Evolutionary conservation across 2,797 vertebrate species (phyloP), one percentile per base, ranked within the genome.

Genomic region (Passerculus sandwichensis): DNA sequence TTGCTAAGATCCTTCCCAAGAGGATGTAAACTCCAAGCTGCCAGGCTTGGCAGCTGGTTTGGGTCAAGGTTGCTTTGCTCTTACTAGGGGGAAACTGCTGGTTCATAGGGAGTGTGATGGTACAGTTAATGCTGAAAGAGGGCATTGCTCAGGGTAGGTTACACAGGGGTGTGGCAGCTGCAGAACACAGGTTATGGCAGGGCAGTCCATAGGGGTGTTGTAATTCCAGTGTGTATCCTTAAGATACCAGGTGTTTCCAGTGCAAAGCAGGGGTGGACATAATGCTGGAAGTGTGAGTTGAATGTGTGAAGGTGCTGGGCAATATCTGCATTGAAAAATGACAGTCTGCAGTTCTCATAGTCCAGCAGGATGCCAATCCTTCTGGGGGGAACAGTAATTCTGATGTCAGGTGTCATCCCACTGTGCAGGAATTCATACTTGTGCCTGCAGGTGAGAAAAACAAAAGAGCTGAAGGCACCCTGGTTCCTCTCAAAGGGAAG

Each of bases 391-490:
- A 99, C 86, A 0, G 99, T 99, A 73, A 99, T 98, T 95, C 98
- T 98, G 85, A 99, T 93, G 73, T 99, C 99, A 23, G 99, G 99
- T 21, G 98, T 98, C 97, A 93, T 98, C 19, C 98, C 98, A 0
- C 97, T 98, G 96, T 99, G 99, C 78, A 99, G 98, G 93, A 99
- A 99, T 96, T 99, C 99, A 0, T 98, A 99, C 94, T 98, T 98
- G 75, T 99, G 99, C 95, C 99, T 99, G 89, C 51, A 96, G 94
- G 74, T 19, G 16, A 82, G 94, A 96, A 86, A 80, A 80, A 90
- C n/a, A 34, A 14, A 80, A 73, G 45, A 53, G 26, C 18, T 13
- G 48, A 70, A 50, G 50, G 50, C 15, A 50, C 7, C 6, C 51
- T 84, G 82, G 36, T 66, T 91, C n/a, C 69, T 91, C 42, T 67